Evolutionary conservation across 2,113 vertebrate species (phyloP).

Genomic region (Bothrops jararaca): DNA sequence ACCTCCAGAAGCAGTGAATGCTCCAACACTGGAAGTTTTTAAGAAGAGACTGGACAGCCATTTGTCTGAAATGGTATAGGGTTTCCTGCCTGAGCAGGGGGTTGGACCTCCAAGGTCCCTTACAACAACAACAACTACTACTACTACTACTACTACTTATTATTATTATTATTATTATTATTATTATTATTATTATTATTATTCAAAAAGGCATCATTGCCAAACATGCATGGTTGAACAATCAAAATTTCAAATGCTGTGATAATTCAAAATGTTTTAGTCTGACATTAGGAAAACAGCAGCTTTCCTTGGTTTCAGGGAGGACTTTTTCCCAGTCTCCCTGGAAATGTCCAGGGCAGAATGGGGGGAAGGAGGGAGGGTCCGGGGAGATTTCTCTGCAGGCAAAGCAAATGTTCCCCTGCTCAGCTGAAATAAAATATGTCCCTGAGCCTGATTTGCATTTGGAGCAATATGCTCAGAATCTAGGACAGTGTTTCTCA

Average conservation of each 20-base stretch:
- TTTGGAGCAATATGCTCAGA: neutral
- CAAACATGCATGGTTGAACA: neutral
- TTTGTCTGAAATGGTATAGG: neutral
- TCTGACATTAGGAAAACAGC: neutral
- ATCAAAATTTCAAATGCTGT: neutral
- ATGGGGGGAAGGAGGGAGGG: no score
- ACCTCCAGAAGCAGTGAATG: no score
- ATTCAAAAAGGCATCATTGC: no score
- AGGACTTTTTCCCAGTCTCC: no score
- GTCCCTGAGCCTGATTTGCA: neutral
- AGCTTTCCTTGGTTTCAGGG: neutral
- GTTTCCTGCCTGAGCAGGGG: no score
- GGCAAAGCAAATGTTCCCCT: neutral
- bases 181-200: no score
- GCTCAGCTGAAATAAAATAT: neutral
- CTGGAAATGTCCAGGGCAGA: neutral
- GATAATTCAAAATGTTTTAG: neutral
- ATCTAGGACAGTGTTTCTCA: neutral
- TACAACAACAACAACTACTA: no score
- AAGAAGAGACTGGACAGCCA: no score
- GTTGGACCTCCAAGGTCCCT: no score
- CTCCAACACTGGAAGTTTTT: no score
- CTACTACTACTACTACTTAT: no score
- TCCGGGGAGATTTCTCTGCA: neutral
- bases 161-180: no score